Evolutionary conservation across 2,797 vertebrate species (phyloP).

Genomic region (Gallinago nigripennis): DNA sequence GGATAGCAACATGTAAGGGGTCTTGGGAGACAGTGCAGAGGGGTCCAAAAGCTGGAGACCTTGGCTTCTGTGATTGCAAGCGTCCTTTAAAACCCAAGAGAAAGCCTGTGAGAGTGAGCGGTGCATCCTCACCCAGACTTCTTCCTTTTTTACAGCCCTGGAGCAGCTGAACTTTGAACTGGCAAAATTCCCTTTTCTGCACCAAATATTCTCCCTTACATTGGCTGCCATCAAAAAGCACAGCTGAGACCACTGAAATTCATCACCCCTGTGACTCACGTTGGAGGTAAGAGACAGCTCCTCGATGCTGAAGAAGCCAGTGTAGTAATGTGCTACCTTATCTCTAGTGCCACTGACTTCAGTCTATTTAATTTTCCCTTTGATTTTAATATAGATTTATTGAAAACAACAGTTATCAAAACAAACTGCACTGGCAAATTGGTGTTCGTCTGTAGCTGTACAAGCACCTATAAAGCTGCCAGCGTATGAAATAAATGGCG

Average conservation of each 20-base stretch:
- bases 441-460: constrained; percentile 83
- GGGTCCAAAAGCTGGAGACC: neutral
- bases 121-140: neutral
- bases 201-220: neutral
- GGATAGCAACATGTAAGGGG: neutral
- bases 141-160: neutral
- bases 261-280: constrained; percentile 54
- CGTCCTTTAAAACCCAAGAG: neutral
- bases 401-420: constrained; percentile 85
- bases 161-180: neutral
- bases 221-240: neutral
- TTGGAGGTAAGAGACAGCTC: constrained; percentile 55
- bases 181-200: neutral
- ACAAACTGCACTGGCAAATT: constrained; percentile 85
- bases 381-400: constrained; percentile 90
- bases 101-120: neutral
- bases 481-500: constrained; percentile 80
- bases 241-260: constrained; percentile 21
- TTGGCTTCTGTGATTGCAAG: neutral
- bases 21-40: neutral
- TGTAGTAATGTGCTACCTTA: constrained; percentile 77
- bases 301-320: constrained; percentile 56
- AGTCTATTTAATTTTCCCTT: constrained; percentile 84
- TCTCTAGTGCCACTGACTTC: constrained; percentile 74
- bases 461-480: constrained; percentile 87